These are phyloP conservation scores for Sylvicola cinctus DNA, from an alignment of 2,888 invertebrate species.

Conservation along the genomic window DNA sequence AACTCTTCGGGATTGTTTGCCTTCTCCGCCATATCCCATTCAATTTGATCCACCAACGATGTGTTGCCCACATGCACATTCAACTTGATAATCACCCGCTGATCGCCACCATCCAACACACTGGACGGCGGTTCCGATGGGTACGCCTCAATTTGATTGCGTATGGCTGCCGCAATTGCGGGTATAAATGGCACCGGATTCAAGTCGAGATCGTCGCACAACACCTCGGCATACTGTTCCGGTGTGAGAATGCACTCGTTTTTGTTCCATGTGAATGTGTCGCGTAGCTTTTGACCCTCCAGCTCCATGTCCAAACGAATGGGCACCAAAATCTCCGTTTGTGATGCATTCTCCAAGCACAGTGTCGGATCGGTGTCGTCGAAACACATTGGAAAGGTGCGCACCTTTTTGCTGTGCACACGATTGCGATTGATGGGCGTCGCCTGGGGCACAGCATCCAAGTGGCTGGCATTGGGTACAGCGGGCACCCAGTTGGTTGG, in stretches of 20 bases:
- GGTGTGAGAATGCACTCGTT: slow-evolving; percentile 94
- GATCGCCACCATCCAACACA: slow-evolving; percentile 77
- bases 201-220: slow-evolving; percentile 94
- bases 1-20: slow-evolving; percentile 96
- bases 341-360: slow-evolving; percentile 80
- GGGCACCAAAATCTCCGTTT: slow-evolving; percentile 82
- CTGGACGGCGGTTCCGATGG: slow-evolving; percentile 51
- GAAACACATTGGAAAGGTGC: slow-evolving; percentile 59
- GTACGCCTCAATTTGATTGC: slow-evolving; percentile 88
- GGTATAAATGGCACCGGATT: slow-evolving; percentile 94
- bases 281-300: slow-evolving; percentile 92
- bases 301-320: slow-evolving; percentile 98
- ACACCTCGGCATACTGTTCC: slow-evolving; percentile 94
- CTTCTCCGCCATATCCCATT: slow-evolving; percentile 99
- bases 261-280: slow-evolving; percentile 99
- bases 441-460: slow-evolving; percentile 98
- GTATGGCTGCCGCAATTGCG: slow-evolving; percentile 83
- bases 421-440: slow-evolving; percentile 93
- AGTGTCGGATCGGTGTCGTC: slow-evolving; percentile 88
- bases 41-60: slow-evolving; percentile 95
- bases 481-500: slow-evolving; percentile 84
- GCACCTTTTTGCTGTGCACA: slow-evolving; percentile 78
- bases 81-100: slow-evolving; percentile 85
- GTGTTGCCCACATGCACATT: slow-evolving; percentile 99
- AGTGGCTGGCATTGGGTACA: slow-evolving; percentile 89